A percentile compares a stretch with the other conserved stretches of the same genome.
These are phyloP conservation scores for Dreissena polymorpha DNA, from an alignment of 1,140 invertebrate genomes.

Conservation along the genomic window DNA sequence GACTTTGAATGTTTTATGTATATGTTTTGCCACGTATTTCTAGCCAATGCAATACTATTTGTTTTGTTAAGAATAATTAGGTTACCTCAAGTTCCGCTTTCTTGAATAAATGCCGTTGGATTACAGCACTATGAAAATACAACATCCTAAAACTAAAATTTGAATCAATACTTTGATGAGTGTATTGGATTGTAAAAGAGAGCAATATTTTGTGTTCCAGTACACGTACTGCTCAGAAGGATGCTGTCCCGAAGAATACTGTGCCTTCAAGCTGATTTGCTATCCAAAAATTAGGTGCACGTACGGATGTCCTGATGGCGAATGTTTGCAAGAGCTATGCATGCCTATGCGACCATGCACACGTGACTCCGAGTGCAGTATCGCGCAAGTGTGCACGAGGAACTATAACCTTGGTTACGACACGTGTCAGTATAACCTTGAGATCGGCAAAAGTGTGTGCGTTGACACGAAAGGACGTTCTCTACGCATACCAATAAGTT, in stretches of 20 bases:
- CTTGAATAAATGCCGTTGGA: too few species aligned
- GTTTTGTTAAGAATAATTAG: too few species aligned
- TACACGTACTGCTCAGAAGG: slow-evolving; percentile 71
- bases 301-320: slow-evolving; percentile 74
- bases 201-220: slow-evolving; percentile 61
- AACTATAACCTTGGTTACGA: slow-evolving; percentile 74
- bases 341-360: slow-evolving; percentile 69
- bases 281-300: slow-evolving; percentile 74
- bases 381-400: slow-evolving; percentile 64
- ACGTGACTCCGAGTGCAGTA: slow-evolving; percentile 58
- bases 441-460: slow-evolving; percentile 82
- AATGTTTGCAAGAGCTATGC: slow-evolving; percentile 69
- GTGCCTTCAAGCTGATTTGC: slow-evolving; percentile 73
- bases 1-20: too few species aligned
- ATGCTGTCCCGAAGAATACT: slow-evolving; percentile 75
- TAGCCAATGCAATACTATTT: too few species aligned
- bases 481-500: slow-evolving; percentile 11
- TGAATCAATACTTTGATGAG: too few species aligned
- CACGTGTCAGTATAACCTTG: slow-evolving; percentile 74
- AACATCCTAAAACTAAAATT: too few species aligned
- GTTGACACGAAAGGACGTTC: slow-evolving; percentile 78
- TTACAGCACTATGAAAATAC: too few species aligned
- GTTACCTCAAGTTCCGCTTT: too few species aligned
- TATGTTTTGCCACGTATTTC: too few species aligned
- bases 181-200: too few species aligned